Evolutionary conservation across 37 sponge, comb jelly and placozoan species (phyloP).

Genomic region (Beroe forskalii): DNA sequence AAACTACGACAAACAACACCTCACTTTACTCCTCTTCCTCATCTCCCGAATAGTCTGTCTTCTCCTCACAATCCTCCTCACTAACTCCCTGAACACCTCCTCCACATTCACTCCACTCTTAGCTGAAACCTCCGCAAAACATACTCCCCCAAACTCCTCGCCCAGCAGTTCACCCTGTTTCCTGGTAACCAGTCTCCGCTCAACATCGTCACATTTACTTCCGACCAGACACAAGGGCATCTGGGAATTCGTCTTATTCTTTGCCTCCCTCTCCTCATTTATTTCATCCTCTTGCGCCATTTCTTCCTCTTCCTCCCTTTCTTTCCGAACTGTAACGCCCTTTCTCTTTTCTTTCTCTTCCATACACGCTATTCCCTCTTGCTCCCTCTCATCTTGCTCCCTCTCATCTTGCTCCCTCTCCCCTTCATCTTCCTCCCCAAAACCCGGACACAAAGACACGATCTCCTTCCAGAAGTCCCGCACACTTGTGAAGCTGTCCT

Average conservation of each 20-base stretch:
- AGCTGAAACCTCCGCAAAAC: not conserved
- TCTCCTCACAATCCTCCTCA: not conserved
- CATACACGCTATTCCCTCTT: not conserved
- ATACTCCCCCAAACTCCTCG: not conserved
- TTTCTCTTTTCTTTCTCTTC: not conserved
- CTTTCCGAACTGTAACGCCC: not conserved
- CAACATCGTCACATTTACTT: not conserved
- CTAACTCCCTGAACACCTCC: not conserved
- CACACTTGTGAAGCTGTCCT: not conserved
- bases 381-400: not conserved
- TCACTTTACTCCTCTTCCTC: not conserved
- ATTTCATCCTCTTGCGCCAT: too few relatives aligned
- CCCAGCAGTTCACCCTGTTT: not conserved
- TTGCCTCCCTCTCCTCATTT: not conserved
- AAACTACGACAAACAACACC: too few relatives aligned
- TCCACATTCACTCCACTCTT: not conserved
- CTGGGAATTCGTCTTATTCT: too few relatives aligned
- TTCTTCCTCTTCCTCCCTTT: not conserved
- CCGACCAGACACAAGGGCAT: not conserved
- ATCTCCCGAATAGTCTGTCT: not conserved
- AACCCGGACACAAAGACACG: not conserved
- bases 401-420: slow-evolving; percentile 4
- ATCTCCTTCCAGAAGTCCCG: not conserved
- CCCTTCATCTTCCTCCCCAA: not conserved
- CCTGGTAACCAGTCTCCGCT: not conserved